phyloP scores from a whole-genome alignment of 2,113 vertebrate genomes.

The Phyllostomus hastatus region DNA sequence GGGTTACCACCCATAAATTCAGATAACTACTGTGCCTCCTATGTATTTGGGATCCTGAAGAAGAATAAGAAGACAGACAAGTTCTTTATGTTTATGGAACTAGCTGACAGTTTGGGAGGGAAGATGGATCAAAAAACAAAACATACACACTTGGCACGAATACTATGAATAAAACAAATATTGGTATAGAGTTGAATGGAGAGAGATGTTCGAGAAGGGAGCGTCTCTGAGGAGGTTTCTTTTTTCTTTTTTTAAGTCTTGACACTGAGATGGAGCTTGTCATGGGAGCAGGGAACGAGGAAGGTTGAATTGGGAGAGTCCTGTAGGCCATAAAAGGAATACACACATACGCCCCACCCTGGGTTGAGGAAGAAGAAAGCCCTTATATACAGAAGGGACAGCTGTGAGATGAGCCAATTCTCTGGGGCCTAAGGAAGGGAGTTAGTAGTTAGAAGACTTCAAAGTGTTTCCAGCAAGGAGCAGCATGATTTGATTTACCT shows the following conservation, averaged over 20 bases:
- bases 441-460: background rate
- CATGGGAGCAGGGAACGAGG: background rate
- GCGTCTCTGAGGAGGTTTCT: background rate
- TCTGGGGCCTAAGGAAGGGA: background rate
- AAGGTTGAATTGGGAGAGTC: background rate
- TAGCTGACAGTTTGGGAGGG: background rate
- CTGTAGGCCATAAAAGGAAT: background rate
- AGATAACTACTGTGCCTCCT: background rate
- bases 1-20: background rate
- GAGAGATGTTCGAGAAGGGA: background rate
- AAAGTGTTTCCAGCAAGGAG: background rate
- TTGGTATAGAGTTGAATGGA: background rate
- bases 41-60: background rate
- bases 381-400: background rate
- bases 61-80: background rate
- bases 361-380: background rate
- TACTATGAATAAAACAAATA: background rate
- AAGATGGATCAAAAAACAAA: background rate
- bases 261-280: background rate
- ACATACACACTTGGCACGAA: background rate
- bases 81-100: background rate
- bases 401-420: background rate
- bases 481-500: background rate
- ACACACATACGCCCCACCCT: background rate
- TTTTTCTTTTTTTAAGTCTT: background rate